Percentiles rank a stretch among this genome's conserved stretches.
Conservation (phyloP, 2,888 invertebrate species). For the Tinea trinotella region DNA sequence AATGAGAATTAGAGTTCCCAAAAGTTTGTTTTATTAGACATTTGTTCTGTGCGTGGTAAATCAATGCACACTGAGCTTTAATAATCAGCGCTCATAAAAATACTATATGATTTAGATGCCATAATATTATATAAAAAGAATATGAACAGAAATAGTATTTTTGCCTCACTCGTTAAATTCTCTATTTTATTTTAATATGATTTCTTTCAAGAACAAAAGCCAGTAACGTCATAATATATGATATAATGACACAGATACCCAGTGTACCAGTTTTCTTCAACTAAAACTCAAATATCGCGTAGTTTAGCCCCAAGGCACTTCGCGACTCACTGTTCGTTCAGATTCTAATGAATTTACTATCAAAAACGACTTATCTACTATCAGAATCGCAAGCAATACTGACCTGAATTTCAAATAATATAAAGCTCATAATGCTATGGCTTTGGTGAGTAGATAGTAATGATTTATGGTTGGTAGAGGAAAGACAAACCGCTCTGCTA, state of each 20-base stretch:
- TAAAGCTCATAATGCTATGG: neutral
- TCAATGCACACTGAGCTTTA: too few relatives aligned
- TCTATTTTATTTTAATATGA: too few relatives aligned
- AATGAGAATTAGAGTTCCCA: too few relatives aligned
- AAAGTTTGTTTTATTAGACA: too few relatives aligned
- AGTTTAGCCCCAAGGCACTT: conserved; percentile 12
- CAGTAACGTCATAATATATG: neutral
- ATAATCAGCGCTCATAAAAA: too few relatives aligned
- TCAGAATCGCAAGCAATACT: neutral
- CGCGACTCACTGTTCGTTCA: conserved; percentile 12
- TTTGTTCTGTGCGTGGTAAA: too few relatives aligned
- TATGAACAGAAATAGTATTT: too few relatives aligned
- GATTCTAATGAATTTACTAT: conserved; percentile 4
- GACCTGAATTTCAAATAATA: neutral
- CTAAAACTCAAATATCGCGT: conserved; percentile 8
- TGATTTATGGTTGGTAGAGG: neutral
- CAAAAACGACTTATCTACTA: neutral
- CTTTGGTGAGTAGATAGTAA: neutral
- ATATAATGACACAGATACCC: neutral
- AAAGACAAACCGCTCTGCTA: conserved; percentile 12
- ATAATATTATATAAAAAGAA: too few relatives aligned
- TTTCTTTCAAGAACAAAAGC: neutral
- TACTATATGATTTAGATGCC: too few relatives aligned
- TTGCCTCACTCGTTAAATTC: too few relatives aligned
- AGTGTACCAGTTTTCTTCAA: neutral